Percentiles rank a stretch among this genome's conserved stretches.
phyloP scores from a whole-genome alignment of 64 coral and sea anemone genomes.

The Cladopsammia gracilis region DNA sequence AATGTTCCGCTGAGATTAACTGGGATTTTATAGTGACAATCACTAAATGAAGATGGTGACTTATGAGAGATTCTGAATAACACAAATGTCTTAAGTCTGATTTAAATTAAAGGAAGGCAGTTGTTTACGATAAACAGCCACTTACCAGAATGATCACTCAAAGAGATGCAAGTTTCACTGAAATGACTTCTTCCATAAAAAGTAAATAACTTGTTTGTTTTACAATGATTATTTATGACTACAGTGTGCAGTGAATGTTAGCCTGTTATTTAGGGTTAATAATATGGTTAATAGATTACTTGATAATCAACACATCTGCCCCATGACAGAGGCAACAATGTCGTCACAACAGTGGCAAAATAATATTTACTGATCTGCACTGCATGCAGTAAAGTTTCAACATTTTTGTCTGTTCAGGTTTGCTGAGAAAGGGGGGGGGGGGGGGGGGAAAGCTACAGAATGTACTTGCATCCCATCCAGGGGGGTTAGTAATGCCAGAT shows the following conservation, averaged over 20 bases:
- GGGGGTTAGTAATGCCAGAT: too few relatives aligned
- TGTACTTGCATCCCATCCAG: too few relatives aligned
- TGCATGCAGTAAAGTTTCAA: slow-evolving; percentile 8
- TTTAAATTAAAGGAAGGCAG: too few relatives aligned
- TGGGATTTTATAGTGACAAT: too few relatives aligned
- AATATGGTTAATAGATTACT: slow-evolving; percentile 45
- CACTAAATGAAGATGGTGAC: too few relatives aligned
- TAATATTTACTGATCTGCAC: slow-evolving; percentile 24
- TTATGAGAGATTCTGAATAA: too few relatives aligned
- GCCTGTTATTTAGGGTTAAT: slow-evolving; percentile 31
- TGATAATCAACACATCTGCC: slow-evolving; percentile 64
- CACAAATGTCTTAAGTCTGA: too few relatives aligned
- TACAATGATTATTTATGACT: slow-evolving; percentile 1
- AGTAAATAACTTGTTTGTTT: not conserved
- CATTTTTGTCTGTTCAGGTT: not conserved
- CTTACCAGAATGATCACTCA: too few relatives aligned
- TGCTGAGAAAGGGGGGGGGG: not conserved
- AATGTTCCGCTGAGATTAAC: too few relatives aligned
- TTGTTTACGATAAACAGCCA: too few relatives aligned
- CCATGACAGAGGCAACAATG: slow-evolving; percentile 51
- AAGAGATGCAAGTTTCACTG: too few relatives aligned
- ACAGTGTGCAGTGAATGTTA: slow-evolving; percentile 28
- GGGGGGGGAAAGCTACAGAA: too few relatives aligned
- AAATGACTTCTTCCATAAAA: not conserved
- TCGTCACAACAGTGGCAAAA: slow-evolving; percentile 53